Evolutionary conservation across 2,797 vertebrate species (phyloP).

Genomic region (Dromococcyx pavoninus): DNA sequence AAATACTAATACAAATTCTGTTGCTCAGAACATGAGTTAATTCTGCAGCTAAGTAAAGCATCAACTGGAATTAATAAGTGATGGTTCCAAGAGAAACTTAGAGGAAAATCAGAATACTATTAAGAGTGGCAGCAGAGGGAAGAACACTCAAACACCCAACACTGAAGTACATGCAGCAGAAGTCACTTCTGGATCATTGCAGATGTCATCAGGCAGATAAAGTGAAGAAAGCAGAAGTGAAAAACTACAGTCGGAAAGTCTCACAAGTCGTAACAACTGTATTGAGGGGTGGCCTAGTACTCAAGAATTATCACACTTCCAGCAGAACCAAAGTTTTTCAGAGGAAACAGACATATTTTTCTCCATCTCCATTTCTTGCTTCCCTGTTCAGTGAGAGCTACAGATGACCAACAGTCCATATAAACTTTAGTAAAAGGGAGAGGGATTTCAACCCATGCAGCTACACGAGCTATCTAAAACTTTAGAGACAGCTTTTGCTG

Average conservation of each 20-base stretch:
- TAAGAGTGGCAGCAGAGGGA: background rate
- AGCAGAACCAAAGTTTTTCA: background rate
- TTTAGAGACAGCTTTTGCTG: background rate
- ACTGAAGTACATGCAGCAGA: background rate
- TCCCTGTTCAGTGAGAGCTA: background rate
- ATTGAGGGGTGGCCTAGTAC: background rate
- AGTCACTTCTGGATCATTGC: background rate
- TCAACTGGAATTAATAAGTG: background rate
- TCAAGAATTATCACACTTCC: background rate
- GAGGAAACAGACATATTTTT: background rate
- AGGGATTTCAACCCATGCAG: background rate
- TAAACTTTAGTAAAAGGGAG: background rate
- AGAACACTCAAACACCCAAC: background rate
- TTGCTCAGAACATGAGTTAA: background rate
- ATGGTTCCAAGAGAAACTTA: background rate
- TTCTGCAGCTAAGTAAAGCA: background rate
- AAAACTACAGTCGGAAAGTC: background rate
- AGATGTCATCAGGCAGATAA: background rate
- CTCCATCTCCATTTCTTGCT: background rate
- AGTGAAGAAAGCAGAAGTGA: background rate
- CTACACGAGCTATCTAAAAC: background rate
- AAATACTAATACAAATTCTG: background rate
- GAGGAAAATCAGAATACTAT: background rate
- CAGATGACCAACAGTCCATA: background rate
- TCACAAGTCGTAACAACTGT: background rate